Base-by-base conservation (phyloP, 2,113 vertebrate species). In the Amblyopsis rosae region DNA sequence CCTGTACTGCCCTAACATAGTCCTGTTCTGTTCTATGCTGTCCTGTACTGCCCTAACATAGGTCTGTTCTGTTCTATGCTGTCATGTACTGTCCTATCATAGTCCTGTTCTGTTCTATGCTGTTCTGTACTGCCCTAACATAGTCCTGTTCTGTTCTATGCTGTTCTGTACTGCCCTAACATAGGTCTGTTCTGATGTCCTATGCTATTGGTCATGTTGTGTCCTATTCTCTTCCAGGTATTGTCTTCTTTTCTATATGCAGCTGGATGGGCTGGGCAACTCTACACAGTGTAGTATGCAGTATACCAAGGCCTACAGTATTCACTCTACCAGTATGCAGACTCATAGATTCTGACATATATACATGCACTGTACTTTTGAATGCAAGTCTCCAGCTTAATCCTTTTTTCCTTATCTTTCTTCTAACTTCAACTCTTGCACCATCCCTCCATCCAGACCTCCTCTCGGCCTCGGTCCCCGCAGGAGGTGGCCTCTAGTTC, bases 401-500 rank as follows among this genome's bases (percentile, higher is more conserved):
- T 16, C 64, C 17, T 59, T 51, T 65, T 73, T 59, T 41, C 45
- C 68, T 12, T 72, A 72, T 78, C 66, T 69, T 35, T 69, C 54
- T 70, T 19, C 59, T 47, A n/a, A 56, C 41, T 51, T 15, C 58
- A 35, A 15, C 61, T 17, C 62, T 51, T 55, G 12, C 32, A 61
- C 59, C 59, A 53, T 65, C 60, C 59, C 62, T 71, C 65, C 75
- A 67, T 75, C 65, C 77, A 59, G 35, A 71, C 51, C 47, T 49
- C 50, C 54, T 55, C 75, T 69, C 59, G 35, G 59, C 75, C 88
- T 75, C 77, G 71, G 84, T 84, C 84, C 88, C 80, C 63, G 62
- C 73, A 83, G 83, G 90, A 88, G 90, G 83, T 86, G 88, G 90
- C 86, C 87, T 90, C 83, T 85, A 84, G 82, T 79, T 82, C 76